A percentile compares a stretch with the other conserved stretches of the same genome.
Conservation (phyloP, 2,797 vertebrate species). For the Sphenodon punctatus region DNA sequence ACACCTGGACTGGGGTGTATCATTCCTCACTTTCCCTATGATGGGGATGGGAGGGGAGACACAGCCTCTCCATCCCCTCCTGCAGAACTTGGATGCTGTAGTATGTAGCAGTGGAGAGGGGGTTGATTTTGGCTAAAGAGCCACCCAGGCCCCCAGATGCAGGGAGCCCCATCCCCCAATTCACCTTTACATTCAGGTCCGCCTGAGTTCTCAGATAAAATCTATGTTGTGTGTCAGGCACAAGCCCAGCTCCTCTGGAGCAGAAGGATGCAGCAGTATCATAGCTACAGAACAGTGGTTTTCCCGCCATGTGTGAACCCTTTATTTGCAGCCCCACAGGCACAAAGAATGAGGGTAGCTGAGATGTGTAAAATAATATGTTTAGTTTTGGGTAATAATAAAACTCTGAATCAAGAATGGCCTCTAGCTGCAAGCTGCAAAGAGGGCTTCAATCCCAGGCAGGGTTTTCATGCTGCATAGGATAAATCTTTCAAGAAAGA, state of each 20-base stretch:
- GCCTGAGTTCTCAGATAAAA: too few relatives aligned
- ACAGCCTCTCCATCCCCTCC: too few relatives aligned
- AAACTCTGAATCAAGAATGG: constrained; percentile 42
- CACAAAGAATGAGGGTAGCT: constrained; percentile 15
- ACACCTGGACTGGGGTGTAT: too few relatives aligned
- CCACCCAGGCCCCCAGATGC: too few relatives aligned
- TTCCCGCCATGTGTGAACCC: constrained; percentile 28
- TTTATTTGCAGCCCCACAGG: constrained; percentile 40
- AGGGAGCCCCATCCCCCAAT: too few relatives aligned
- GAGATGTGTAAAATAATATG: constrained; percentile 34
- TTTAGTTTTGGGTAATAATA: constrained; percentile 50
- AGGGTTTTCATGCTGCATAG: constrained; percentile 50
- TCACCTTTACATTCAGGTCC: too few relatives aligned
- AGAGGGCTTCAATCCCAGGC: constrained; percentile 47
- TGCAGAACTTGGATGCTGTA: too few relatives aligned
- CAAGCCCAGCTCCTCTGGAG: neutral
- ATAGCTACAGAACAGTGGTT: constrained; percentile 34
- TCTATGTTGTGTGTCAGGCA: too few relatives aligned
- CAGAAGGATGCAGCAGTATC: constrained; percentile 35
- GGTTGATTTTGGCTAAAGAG: too few relatives aligned
- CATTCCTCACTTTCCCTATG: too few relatives aligned
- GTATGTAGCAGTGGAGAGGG: too few relatives aligned
- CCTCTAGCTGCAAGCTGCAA: constrained; percentile 34
- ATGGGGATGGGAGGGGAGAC: too few relatives aligned
- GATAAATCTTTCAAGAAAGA: constrained; percentile 62